These are phyloP conservation scores for Percopsis transmontana DNA, from an alignment of 2,113 vertebrate genomes.

Conservation along the genomic window DNA sequence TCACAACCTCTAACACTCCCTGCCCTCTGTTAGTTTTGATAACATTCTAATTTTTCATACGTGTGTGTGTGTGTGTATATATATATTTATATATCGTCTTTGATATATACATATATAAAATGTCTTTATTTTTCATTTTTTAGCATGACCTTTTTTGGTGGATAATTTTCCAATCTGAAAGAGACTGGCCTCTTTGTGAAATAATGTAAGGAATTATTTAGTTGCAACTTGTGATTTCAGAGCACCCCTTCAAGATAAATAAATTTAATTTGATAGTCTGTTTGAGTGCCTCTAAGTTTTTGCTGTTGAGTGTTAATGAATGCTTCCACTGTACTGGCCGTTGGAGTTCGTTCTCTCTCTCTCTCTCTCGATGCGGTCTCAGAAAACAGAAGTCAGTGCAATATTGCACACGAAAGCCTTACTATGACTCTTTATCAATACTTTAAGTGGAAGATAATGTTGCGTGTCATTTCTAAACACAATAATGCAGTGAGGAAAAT, in stretches of 20 bases:
- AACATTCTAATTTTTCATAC: constrained; percentile 69
- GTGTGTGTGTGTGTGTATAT: constrained; percentile 45
- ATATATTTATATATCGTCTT: constrained; percentile 62
- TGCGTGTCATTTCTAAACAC: too few species aligned
- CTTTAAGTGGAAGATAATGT: too few species aligned
- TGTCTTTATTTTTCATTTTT: constrained; percentile 54
- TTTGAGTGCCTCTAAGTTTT: constrained; percentile 45
- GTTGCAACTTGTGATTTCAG: constrained; percentile 72
- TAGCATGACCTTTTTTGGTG: constrained; percentile 55
- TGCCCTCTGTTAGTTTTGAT: constrained; percentile 73
- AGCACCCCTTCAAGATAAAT: constrained; percentile 75
- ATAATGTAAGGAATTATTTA: constrained; percentile 65
- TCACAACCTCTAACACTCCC: constrained; percentile 72
- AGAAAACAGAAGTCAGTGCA: too few species aligned
- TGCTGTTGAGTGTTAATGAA: constrained; percentile 25
- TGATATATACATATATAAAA: constrained; percentile 54
- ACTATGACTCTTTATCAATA: too few species aligned
- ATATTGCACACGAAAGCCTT: too few species aligned
- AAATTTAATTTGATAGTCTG: constrained; percentile 76
- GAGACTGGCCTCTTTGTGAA: constrained; percentile 58
- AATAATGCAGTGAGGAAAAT: too few species aligned
- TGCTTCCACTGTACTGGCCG: too few species aligned
- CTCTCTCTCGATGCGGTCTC: too few species aligned
- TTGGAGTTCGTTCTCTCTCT: too few species aligned
- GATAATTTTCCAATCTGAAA: constrained; percentile 55